These are phyloP conservation scores for Helarctos malayanus DNA, from an alignment of 2,797 vertebrate species.

Conservation along the genomic window DNA sequence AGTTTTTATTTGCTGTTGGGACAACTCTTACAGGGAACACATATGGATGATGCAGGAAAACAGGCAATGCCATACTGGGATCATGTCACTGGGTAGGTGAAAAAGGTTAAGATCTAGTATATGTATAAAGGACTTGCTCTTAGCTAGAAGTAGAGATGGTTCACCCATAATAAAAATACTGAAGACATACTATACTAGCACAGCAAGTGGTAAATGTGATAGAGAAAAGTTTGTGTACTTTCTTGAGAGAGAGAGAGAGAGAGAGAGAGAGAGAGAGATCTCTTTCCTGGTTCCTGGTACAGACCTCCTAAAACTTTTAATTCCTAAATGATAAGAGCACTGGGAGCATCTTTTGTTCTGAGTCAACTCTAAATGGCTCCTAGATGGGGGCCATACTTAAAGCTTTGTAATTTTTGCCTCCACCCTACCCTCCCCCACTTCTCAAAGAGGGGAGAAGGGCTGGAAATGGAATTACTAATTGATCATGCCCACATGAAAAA, in stretches of 20 bases:
- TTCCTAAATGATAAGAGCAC: neutral
- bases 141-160: neutral
- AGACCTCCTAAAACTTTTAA: neutral
- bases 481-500: neutral
- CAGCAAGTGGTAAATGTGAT: neutral
- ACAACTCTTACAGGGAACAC: neutral
- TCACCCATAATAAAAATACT: neutral
- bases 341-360: neutral
- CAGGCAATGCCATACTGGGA: fast-evolving
- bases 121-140: neutral
- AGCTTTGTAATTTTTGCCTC: neutral
- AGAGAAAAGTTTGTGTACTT: neutral
- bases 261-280: neutral
- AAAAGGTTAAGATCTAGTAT: neutral
- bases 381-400: neutral
- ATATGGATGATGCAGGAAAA: neutral
- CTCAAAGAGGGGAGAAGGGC: neutral
- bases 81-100: neutral
- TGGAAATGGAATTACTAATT: neutral
- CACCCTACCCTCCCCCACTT: neutral
- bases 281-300: neutral
- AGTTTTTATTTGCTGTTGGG: neutral
- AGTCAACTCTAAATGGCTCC: neutral
- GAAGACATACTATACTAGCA: too few species aligned
- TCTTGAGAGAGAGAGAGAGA: neutral